Percentiles rank a stretch among this genome's conserved stretches.
These are phyloP conservation scores for Trichonephila clavipes DNA, from an alignment of 1,140 invertebrate genomes.

Conservation along the genomic window DNA sequence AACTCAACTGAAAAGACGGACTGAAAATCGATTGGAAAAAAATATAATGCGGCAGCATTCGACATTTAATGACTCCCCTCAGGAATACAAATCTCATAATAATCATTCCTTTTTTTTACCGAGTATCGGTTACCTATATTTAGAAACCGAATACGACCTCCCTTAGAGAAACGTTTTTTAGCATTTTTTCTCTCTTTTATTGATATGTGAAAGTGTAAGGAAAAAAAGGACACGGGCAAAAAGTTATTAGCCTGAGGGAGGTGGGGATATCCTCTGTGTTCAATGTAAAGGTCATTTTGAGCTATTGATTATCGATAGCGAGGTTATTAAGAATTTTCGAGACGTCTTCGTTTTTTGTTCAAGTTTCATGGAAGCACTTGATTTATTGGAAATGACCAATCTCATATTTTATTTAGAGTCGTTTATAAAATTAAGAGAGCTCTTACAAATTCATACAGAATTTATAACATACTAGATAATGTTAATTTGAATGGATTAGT, in stretches of 20 bases:
- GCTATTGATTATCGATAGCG: not conserved
- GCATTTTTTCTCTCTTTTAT: not conserved
- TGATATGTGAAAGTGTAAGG: not conserved
- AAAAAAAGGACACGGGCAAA: not conserved
- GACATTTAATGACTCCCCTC: constrained; percentile 23
- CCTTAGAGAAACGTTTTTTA: not conserved
- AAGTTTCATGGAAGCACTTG: not conserved
- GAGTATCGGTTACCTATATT: constrained; percentile 18
- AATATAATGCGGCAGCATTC: not conserved
- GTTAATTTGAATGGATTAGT: no score
- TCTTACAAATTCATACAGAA: no score
- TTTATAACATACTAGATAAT: no score
- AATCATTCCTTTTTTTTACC: not conserved
- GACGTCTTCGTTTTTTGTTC: not conserved
- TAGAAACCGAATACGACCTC: not conserved
- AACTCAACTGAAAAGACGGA: not conserved
- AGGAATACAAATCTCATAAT: not conserved
- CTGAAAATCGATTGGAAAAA: not conserved
- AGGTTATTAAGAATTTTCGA: not conserved
- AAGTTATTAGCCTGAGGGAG: no score
- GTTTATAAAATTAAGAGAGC: no score
- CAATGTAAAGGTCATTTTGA: not conserved
- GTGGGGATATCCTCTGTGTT: not conserved
- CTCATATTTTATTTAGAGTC: no score
- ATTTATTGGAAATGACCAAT: not conserved